These are phyloP conservation scores for Aspidiotus destructor DNA, from an alignment of 2,888 invertebrate genomes.

Conservation along the genomic window DNA sequence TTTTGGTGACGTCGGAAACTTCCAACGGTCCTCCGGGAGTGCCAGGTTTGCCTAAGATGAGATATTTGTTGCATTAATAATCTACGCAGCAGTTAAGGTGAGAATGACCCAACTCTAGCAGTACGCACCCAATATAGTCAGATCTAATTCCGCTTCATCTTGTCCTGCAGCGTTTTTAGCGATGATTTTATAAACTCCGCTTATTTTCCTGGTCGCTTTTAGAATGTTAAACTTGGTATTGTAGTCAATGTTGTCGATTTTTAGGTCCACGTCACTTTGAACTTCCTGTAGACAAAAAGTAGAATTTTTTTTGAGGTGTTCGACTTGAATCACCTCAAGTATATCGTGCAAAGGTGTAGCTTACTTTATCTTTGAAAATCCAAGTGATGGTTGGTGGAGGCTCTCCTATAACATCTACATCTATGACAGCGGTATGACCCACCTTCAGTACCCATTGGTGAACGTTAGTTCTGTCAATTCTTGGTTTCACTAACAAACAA, in stretches of 20 bases:
- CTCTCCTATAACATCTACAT: constrained; percentile 84
- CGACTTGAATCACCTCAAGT: too few species aligned
- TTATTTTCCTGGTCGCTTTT: constrained; percentile 67
- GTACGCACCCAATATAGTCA: constrained; percentile 59
- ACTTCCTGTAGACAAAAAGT: constrained; percentile 12
- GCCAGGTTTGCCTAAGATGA: constrained; percentile 40
- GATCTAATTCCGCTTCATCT: constrained; percentile 82
- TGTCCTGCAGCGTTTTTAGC: constrained; percentile 89
- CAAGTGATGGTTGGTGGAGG: constrained; percentile 88
- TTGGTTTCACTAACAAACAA: constrained; percentile 70
- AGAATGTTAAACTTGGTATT: constrained; percentile 82
- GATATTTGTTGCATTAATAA: neutral
- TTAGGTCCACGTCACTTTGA: constrained; percentile 42
- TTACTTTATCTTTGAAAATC: constrained; percentile 60
- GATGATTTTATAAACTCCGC: constrained; percentile 78
- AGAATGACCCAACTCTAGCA: too few species aligned
- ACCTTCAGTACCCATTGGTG: constrained; percentile 76
- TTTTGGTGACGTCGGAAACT: constrained; percentile 79
- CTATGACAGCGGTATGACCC: constrained; percentile 75
- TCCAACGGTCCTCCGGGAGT: constrained; percentile 69
- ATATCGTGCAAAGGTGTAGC: too few species aligned
- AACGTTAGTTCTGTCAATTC: constrained; percentile 83
- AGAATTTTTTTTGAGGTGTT: too few species aligned
- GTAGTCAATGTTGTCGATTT: constrained; percentile 76
- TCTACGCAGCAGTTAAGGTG: too few species aligned